Base-by-base conservation (phyloP, 2,797 vertebrate genomes). In the Sebastes oblongus region DNA sequence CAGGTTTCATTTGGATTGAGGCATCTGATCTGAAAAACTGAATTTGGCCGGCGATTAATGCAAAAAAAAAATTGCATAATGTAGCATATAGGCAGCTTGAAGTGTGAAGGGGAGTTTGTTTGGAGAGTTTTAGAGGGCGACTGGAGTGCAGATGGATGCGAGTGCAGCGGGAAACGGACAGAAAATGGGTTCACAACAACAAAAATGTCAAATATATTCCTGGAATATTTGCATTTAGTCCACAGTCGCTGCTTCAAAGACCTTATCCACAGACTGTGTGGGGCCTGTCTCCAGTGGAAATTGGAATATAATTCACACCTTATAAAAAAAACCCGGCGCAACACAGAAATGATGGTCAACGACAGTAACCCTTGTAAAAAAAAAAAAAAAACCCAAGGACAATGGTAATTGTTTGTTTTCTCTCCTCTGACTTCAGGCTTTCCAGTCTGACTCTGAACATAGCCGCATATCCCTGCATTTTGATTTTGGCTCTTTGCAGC, bases 31-130 rank as follows among this genome's bases (percentile, higher is more conserved):
- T 86, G 78, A 85, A 75, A 78, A 75, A 25, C n/a, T 58, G 55
- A 78, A 80, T 82, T 66, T 88, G 84, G 74, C 81, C 39, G 24
- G 66, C 3, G 74, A 86, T 79, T 59, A 87, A 91, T 81, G 46
- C 36, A 32, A 72, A 83, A 61, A 61, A 61, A 75, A 69, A 4
- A 30, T 20, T 83, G 56, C 70, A 83, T 78, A 62, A 86, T 84
- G 77, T 54, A 56, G 72, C 25, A 25, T 66, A 34, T 8, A 77
- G 69, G 55, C 61, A 50, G 66, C 65, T 39, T 84, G 66, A 78
- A 80, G 69, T 75, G 50, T 66, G 46, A 80, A 85, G 65, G 52
- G 59, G 60, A 72, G 54, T 76, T 78, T 46, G 39, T 76, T 78
- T 46, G 39, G 77, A 78, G 66, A 65, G 75, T 77, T 82, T 56